Conservation (phyloP, 2,113 vertebrate genomes). For the Prunella himalayana region DNA sequence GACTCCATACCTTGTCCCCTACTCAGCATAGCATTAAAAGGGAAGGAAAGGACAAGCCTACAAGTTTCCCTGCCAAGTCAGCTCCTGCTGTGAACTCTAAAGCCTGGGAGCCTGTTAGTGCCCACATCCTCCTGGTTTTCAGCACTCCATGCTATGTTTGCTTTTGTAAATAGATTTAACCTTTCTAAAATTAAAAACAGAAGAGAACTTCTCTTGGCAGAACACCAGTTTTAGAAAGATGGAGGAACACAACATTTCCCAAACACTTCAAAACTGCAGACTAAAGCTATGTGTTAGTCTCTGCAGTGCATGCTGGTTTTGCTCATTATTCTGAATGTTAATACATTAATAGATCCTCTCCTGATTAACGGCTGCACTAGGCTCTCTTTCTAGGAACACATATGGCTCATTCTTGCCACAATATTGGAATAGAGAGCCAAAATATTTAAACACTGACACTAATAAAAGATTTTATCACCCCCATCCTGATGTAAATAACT, state of each 20-base stretch:
- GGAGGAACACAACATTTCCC: constrained; percentile 19
- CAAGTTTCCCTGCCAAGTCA: not conserved
- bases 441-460: constrained; percentile 49
- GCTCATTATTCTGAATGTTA: constrained; percentile 36
- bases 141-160: not conserved
- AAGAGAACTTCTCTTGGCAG: constrained; percentile 36
- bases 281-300: not conserved
- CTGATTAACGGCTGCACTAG: constrained; percentile 24
- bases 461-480: constrained; percentile 35
- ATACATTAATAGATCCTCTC: constrained; percentile 52
- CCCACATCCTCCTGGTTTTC: not conserved
- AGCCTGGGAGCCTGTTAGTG: not conserved
- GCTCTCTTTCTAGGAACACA: constrained; percentile 56
- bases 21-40: not conserved
- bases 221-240: constrained; percentile 12
- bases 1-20: not conserved
- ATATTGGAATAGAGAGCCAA: constrained; percentile 47
- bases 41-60: not conserved
- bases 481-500: constrained; percentile 29
- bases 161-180: constrained; percentile 51
- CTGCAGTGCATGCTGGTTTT: not conserved
- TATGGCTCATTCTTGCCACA: constrained; percentile 48
- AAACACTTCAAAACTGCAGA: constrained; percentile 30
- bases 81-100: not conserved
- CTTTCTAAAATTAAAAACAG: constrained; percentile 56